These are phyloP conservation scores for Drosophila prostipennis DNA, from an alignment of 2,888 invertebrate species.

Conservation along the genomic window DNA sequence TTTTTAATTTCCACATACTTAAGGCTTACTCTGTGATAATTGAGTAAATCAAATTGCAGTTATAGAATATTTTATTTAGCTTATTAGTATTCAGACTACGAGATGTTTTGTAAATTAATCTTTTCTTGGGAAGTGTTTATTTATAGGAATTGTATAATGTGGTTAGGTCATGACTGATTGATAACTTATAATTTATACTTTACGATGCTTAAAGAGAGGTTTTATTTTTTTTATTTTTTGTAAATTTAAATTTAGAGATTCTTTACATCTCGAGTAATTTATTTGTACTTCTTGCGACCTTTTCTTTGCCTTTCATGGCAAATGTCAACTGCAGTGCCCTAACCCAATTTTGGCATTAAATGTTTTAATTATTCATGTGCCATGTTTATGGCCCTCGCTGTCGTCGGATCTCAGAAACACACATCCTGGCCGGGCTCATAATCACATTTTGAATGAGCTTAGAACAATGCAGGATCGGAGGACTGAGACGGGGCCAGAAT, in stretches of 20 bases:
- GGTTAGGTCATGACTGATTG: background rate
- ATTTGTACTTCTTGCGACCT: slow-evolving; percentile 5
- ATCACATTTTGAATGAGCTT: slow-evolving; percentile 71
- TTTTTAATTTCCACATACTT: slow-evolving; percentile 33
- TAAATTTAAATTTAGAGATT: too few species aligned
- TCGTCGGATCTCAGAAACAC: slow-evolving; percentile 19
- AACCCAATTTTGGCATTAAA: slow-evolving; percentile 63
- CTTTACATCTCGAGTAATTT: too few species aligned
- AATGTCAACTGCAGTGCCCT: slow-evolving; percentile 48
- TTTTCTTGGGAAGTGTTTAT: background rate
- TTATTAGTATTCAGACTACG: background rate
- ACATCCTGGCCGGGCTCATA: slow-evolving; percentile 45
- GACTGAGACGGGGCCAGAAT: slow-evolving; percentile 37
- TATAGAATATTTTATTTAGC: slow-evolving; percentile 12
- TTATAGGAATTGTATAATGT: slow-evolving; percentile 9
- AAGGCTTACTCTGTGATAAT: background rate
- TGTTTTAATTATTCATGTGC: slow-evolving; percentile 70
- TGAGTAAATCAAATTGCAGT: slow-evolving; percentile 24
- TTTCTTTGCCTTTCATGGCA: slow-evolving; percentile 13
- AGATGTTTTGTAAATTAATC: slow-evolving; percentile 5
- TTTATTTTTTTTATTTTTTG: too few species aligned
- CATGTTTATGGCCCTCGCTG: slow-evolving; percentile 59
- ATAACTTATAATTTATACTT: background rate
- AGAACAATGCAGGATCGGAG: slow-evolving; percentile 38
- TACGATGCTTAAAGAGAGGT: background rate